Conservation (phyloP, 2,888 invertebrate genomes). For the Sarcophaga subvicina region DNA sequence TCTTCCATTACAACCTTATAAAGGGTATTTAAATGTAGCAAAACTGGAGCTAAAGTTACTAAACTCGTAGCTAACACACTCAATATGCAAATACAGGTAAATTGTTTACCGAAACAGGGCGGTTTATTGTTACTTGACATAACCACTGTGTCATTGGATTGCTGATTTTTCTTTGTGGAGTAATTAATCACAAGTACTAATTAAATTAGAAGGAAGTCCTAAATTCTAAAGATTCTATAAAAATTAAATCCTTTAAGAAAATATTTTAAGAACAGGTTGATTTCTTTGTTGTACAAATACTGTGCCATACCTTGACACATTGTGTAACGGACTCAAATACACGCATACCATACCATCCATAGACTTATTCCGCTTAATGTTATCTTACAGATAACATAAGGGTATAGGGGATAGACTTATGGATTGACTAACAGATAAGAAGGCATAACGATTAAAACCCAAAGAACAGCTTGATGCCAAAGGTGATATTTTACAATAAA, state of each 20-base stretch:
- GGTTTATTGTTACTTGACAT: too few species aligned
- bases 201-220: conserved; percentile 50
- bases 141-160: too few species aligned
- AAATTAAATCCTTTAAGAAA: neutral
- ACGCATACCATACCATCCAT: neutral
- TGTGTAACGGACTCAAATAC: neutral
- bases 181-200: conserved; percentile 35
- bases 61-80: too few species aligned
- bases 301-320: conserved; percentile 3
- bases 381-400: conserved; percentile 41
- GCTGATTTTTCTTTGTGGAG: too few species aligned
- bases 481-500: conserved; percentile 51
- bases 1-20: too few species aligned
- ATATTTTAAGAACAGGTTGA: conserved; percentile 22
- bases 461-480: conserved; percentile 62
- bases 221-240: conserved; percentile 18
- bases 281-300: neutral
- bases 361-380: conserved; percentile 28
- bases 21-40: too few species aligned
- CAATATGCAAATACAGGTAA: too few species aligned
- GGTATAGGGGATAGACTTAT: neutral
- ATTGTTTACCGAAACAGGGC: too few species aligned
- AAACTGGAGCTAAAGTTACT: too few species aligned
- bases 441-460: conserved; percentile 18
- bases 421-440: neutral